A percentile compares a stretch with the other conserved stretches of the same genome.
Conservation (phyloP, 2,888 invertebrate genomes). For the Exephanes ischioxanthus region DNA sequence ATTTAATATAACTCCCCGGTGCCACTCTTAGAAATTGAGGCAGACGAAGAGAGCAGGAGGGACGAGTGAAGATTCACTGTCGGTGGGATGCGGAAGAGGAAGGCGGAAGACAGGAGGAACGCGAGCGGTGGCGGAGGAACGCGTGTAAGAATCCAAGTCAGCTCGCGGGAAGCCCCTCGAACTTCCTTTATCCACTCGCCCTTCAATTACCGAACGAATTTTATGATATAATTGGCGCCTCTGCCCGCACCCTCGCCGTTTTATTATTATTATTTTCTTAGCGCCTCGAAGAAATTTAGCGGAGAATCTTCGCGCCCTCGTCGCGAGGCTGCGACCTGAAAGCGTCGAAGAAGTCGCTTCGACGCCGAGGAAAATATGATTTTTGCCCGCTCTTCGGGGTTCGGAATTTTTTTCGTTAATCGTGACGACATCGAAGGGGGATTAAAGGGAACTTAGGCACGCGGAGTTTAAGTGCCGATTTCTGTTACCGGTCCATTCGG, state of each 20-base stretch:
- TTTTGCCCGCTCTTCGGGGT: background rate
- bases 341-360: too few species aligned
- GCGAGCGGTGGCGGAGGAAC: slow-evolving; percentile 3
- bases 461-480: background rate
- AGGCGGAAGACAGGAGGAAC: background rate
- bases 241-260: background rate
- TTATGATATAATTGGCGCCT: slow-evolving; percentile 64
- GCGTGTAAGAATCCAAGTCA: slow-evolving; percentile 60
- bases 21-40: slow-evolving; percentile 62
- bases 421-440: background rate
- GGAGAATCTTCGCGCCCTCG: background rate
- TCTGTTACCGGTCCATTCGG: slow-evolving; percentile 2
- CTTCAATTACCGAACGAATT: slow-evolving; percentile 66
- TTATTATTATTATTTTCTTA: background rate
- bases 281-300: slow-evolving; percentile 19
- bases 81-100: background rate
- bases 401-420: background rate
- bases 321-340: background rate
- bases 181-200: slow-evolving; percentile 61
- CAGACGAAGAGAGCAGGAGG: slow-evolving; percentile 32
- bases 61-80: slow-evolving; percentile 42
- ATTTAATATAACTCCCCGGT: slow-evolving; percentile 68
- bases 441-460: too few species aligned
- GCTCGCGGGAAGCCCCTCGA: slow-evolving; percentile 47
- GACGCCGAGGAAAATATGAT: background rate